Base-by-base conservation (phyloP, 23 tunicate species). In the Botrylloides violaceus region DNA sequence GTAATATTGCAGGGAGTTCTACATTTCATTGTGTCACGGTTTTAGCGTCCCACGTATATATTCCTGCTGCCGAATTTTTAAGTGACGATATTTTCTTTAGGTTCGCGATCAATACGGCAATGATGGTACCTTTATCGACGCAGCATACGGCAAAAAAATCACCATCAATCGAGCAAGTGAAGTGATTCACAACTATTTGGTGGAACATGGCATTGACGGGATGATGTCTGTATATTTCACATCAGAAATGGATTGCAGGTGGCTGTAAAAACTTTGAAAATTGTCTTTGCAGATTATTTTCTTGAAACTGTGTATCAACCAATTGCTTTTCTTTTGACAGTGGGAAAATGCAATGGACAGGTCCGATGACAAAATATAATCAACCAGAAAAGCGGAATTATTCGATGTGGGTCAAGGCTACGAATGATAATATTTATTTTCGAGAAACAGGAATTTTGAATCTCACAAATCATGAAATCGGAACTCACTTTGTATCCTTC, bases 211-310 rank as follows among this genome's bases (percentile, higher is more conserved):
- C 0, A 43, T 68, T 23, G 74, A 68, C 37, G 74, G 74, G 37
- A 68, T 68, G 74, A 68, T 68, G 74, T 68, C 74, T 4, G 74
- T 68, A 9, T 68, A 68, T 68, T 68, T 68, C 57, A 32, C 74
- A 4, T 25, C 56, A 32, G 58, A 68, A 32, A 32, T 68, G 47
- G 74, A 68, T 43, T 68, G 74, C 58, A 68, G 74, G 74, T 68
- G n/a, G n/a, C 37, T 5, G 56, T 37, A 9, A 63, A 29, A 59
- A 6, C 19, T 21, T 18, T 7, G 15, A 43, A 15, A 7, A 7
- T 15, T 7, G 53, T 43, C 9, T 43, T 43, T 43, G 9, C 53
- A 7, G 12, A 43, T 43, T 43, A 15, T 43, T 15, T 9, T 43
- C 9, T 9, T 15, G 53, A 9, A 43, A 43, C n/a, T n/a, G n/a